Conservation (phyloP, 2,797 vertebrate genomes). For the Prunella strophiata region DNA sequence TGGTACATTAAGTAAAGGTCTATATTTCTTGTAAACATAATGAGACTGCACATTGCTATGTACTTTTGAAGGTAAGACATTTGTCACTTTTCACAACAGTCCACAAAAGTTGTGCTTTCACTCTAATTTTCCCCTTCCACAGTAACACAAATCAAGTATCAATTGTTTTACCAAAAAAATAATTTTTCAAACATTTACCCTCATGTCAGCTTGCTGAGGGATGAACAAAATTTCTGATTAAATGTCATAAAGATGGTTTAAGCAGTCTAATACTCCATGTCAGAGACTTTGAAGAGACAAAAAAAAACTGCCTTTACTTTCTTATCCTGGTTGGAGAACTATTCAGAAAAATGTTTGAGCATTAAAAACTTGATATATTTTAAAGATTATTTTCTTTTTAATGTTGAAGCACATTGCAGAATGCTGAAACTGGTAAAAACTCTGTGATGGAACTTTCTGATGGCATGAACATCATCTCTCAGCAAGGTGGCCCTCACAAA, state of each 20-base stretch:
- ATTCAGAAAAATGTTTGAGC: neutral
- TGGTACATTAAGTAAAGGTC: neutral
- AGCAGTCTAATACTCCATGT: neutral
- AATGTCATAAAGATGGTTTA: neutral
- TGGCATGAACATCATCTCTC: neutral
- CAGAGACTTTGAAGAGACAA: neutral
- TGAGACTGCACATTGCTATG: neutral
- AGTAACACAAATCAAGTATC: neutral
- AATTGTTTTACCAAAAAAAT: neutral
- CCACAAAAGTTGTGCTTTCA: neutral
- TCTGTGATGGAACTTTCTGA: neutral
- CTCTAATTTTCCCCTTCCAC: neutral
- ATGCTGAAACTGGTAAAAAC: neutral
- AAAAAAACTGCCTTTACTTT: neutral
- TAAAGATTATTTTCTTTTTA: neutral
- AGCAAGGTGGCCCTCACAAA: neutral
- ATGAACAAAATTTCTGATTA: neutral
- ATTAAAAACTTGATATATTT: neutral
- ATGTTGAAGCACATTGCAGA: neutral
- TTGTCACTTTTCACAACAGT: neutral
- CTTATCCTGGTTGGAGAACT: neutral
- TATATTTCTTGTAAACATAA: neutral
- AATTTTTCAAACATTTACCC: fast-evolving
- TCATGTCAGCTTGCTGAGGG: neutral
- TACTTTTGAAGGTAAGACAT: neutral